Base-by-base conservation (phyloP, 2,113 vertebrate genomes). In the human (Homo sapiens) region DNA sequence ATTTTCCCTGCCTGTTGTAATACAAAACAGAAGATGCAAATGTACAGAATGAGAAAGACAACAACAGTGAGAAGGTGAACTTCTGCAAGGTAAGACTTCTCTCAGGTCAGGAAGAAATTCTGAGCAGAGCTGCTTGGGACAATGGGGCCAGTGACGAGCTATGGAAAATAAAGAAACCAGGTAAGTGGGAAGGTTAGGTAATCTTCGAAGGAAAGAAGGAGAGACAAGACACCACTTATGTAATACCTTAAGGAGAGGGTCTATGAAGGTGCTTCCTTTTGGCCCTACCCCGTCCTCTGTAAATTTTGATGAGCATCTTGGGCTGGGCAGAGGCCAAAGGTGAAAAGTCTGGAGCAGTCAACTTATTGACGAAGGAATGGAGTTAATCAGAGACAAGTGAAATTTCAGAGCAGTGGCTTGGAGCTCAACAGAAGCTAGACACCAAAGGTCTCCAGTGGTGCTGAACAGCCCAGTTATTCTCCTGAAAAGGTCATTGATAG, bases 141-240 rank as follows among this genome's bases (percentile, higher is more conserved):
- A 66, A 66, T 32, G 35, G 0, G 30, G 5, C 27, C 52, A 48
- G 13, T 2, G 12, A 38, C 11, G 38, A 20, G 17, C 10, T 0
- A 35, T 1, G 6, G 32, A 59, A 89, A 61, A 59, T 5, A 35
- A 1, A 73, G 59, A 55, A 40, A 17, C 14, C 3, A 48, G 14
- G 35, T 12, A 3, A 40, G 52, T 1, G 25, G 4, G 32, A 13
- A 78, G 27, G 27, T 35, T 0, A 32, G 23, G 0, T 0, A 72
- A 68, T 22, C 8, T 25, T 3, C 2, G 11, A 10, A 3, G 22
- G 75, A 68, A 52, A 72, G 38, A 43, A 50, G n/a, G 20, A 93
- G 17, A 80, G 9, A 35, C 43, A 25, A 81, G 64, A 64, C 6
- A 7, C 14, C 4, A 10, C 32, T 78, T 68, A 13, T 0, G 2